phyloP scores from a whole-genome alignment of 2,797 vertebrate genomes.

The Pteropus rufus region DNA sequence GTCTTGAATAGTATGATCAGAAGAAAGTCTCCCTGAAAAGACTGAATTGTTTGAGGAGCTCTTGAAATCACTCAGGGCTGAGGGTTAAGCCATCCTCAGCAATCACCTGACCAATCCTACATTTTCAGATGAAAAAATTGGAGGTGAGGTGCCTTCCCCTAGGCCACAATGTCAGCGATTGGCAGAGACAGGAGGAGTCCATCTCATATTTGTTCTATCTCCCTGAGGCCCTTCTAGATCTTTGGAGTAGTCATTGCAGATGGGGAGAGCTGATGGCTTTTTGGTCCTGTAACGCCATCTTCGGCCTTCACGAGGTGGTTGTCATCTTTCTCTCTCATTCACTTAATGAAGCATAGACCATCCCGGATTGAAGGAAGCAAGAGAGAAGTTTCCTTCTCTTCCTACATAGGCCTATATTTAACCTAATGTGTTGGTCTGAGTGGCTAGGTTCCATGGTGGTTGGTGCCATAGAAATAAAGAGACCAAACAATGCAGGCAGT shows the following conservation, averaged over 20 bases:
- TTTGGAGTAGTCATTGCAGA: neutral
- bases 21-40: neutral
- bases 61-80: neutral
- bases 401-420: conserved; percentile 65
- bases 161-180: neutral
- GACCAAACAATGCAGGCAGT: neutral
- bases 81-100: neutral
- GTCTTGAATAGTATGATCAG: neutral
- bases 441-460: conserved; percentile 57
- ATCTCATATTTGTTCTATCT: neutral
- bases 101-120: neutral
- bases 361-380: neutral
- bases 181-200: neutral
- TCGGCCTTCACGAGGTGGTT: neutral
- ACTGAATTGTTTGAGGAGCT: neutral
- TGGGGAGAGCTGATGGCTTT: neutral
- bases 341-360: neutral
- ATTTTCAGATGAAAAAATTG: neutral
- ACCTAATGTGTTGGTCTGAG: conserved; percentile 35
- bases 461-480: conserved; percentile 42
- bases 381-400: conserved; percentile 12
- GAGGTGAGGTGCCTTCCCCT: neutral
- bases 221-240: neutral
- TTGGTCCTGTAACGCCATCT: neutral
- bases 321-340: neutral